Evolutionary conservation across 2,888 invertebrate species (phyloP).

Genomic region (Anorthoa munda): DNA sequence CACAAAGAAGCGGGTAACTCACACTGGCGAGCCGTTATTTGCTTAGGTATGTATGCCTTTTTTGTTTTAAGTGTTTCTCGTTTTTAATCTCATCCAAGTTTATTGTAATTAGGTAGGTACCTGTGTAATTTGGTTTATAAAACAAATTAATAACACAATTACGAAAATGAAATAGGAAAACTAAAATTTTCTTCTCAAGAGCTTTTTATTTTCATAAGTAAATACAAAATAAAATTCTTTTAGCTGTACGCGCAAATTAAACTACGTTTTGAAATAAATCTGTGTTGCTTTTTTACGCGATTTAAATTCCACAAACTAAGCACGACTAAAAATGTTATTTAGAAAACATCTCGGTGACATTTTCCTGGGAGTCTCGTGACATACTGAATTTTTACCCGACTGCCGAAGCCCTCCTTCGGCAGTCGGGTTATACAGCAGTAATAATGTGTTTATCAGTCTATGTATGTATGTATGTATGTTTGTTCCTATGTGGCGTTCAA

Average conservation of each 20-base stretch:
- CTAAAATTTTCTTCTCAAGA: too few species aligned
- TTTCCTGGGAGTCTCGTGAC: not conserved
- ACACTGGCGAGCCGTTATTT: not conserved
- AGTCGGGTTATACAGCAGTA: too few species aligned
- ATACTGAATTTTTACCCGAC: too few species aligned
- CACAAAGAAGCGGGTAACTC: too few species aligned
- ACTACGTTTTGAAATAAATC: not conserved
- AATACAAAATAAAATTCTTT: not conserved
- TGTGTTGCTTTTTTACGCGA: not conserved
- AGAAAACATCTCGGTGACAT: not conserved
- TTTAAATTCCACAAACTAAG: conserved; percentile 9
- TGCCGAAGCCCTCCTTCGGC: too few species aligned
- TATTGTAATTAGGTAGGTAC: conserved; percentile 1
- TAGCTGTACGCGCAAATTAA: not conserved
- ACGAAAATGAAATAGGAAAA: conserved; percentile 1
- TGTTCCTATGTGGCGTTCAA: too few species aligned
- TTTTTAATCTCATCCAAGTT: conserved; percentile 13
- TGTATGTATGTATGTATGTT: too few species aligned
- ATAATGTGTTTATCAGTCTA: too few species aligned
- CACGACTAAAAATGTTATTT: conserved; percentile 3
- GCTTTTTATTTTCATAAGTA: not conserved
- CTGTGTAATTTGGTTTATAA: conserved; percentile 11
- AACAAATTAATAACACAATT: conserved; percentile 4
- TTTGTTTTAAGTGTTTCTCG: conserved; percentile 19
- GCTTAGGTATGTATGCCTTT: not conserved